Conservation (phyloP, 2,113 vertebrate genomes). For the Petaurus breviceps region DNA sequence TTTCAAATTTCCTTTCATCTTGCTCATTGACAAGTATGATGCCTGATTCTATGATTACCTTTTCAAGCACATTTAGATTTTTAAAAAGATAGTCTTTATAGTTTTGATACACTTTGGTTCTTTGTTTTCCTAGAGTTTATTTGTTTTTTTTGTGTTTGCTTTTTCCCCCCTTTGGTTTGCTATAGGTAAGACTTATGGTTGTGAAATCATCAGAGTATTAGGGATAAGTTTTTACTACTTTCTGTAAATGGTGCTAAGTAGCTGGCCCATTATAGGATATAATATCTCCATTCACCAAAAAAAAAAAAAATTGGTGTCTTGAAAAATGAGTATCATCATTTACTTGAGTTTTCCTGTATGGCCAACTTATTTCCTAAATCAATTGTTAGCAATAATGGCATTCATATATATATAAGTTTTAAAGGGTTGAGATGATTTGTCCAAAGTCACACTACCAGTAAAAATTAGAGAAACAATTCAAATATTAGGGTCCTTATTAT, state of each 20-base stretch:
- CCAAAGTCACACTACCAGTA: neutral
- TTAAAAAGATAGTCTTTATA: neutral
- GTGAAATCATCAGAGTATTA: neutral
- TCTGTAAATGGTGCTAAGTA: neutral
- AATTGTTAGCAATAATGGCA: neutral
- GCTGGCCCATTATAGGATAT: neutral
- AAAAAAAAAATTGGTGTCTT: neutral
- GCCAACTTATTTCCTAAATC: neutral
- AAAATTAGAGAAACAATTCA: neutral
- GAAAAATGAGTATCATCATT: neutral
- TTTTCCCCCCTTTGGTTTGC: neutral
- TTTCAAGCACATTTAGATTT: constrained; percentile 2
- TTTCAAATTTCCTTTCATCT: neutral
- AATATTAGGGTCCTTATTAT: neutral
- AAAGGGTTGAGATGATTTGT: neutral
- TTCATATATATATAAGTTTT: neutral
- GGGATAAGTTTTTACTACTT: neutral
- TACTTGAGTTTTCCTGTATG: neutral
- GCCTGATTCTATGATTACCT: neutral
- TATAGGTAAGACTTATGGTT: neutral
- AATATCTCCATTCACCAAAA: neutral
- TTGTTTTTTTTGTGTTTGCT: neutral
- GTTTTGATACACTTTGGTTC: neutral
- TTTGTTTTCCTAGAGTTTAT: neutral
- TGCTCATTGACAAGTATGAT: neutral